Base-by-base conservation (phyloP, 2,797 vertebrate species). In the Protonibea diacanthus region DNA sequence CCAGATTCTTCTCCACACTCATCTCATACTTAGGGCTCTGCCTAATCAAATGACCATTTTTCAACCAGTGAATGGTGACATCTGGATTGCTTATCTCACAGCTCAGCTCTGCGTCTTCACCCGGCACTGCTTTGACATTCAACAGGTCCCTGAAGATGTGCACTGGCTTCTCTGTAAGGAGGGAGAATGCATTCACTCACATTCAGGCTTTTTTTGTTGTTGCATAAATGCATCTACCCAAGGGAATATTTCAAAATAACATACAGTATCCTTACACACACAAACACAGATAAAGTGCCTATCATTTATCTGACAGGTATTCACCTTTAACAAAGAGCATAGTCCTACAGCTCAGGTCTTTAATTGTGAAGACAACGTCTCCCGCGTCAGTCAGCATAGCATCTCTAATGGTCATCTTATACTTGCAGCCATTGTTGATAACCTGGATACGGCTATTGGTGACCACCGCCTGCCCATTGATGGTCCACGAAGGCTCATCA, bases 311-410 rank as follows among this genome's bases (percentile, higher is more conserved):
- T 33, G 11, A 63, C 6, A 53, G 17, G 2, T 63, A 12, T 49
- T 93, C 78, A 98, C 98, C 98, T 97, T 93, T 96, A 67, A 99
- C 93, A 17, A 95, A 90, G 25, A 99, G 91, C 60, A 97, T 96
- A 21, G 97, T 97, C 85, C 96, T 97, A 86, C 97, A 99, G 69
- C 89, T 96, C 42, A 99, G 93, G 60, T 96, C 96, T 52, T 94
- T 96, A 38, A 97, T 85, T 0, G 93, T 93, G 90, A 99, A 99
- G 84, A 95, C 70, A 0, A 99, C 94, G 13, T 99, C 98, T 4
- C 98, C 98, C 0, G 96, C 84, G 0, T 99, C 97, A 0, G 86
- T 88, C 2, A 86, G 77, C 1, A 33, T 29, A 0, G 93, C 95
- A 0, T 93, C 96, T 72, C 73, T 95, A 59, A 99, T 94, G 0